Evolutionary conservation across 2,888 invertebrate genomes (phyloP).

Genomic region (Calameuta filiformis): DNA sequence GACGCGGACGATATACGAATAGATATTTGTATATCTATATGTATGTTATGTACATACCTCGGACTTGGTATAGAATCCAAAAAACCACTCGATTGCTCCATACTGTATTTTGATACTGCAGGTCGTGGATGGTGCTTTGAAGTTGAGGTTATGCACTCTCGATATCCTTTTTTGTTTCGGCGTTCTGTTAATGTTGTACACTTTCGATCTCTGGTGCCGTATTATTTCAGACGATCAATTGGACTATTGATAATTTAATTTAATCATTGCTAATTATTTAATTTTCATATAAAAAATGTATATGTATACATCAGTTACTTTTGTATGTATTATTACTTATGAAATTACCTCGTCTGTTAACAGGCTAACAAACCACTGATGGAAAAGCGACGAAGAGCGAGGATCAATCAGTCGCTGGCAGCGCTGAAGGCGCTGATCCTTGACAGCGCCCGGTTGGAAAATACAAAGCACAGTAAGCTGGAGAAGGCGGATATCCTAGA

Average conservation of each 20-base stretch:
- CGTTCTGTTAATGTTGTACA: not conserved
- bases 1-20: not conserved
- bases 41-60: not conserved
- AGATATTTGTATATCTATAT: not conserved
- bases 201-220: not conserved
- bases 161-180: not conserved
- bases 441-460: slow-evolving; percentile 76
- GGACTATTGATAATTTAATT: not conserved
- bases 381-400: slow-evolving; percentile 80
- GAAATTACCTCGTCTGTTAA: slow-evolving; percentile 20
- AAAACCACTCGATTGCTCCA: not conserved
- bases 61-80: not conserved
- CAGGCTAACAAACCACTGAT: slow-evolving; percentile 83
- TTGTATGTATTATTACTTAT: slow-evolving; percentile 9
- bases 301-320: not conserved
- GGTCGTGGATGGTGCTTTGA: not conserved
- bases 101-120: not conserved
- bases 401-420: slow-evolving; percentile 80
- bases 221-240: not conserved
- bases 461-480: slow-evolving; percentile 82
- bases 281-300: not conserved
- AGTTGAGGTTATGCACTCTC: not conserved
- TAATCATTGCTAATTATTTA: not conserved
- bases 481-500: slow-evolving; percentile 89
- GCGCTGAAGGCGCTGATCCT: slow-evolving; percentile 78